These are phyloP conservation scores for Zonotrichia leucophrys DNA, from an alignment of 2,113 vertebrate species.

Conservation along the genomic window DNA sequence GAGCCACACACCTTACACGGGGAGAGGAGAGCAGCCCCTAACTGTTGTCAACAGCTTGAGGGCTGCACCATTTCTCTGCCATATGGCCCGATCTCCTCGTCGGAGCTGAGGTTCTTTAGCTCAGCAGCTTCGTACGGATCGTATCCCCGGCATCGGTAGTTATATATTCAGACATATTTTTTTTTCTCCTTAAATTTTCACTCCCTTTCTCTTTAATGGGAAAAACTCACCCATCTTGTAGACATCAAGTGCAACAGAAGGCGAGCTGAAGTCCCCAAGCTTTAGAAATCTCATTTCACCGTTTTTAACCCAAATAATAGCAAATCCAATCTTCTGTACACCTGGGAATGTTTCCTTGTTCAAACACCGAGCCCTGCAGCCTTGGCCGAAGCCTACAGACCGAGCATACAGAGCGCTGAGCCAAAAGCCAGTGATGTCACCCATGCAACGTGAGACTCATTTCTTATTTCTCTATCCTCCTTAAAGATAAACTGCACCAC, in stretches of 20 bases:
- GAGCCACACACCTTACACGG: constrained; percentile 29
- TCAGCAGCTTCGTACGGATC: constrained; percentile 17
- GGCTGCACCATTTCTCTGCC: constrained; percentile 67
- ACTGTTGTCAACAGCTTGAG: constrained; percentile 62
- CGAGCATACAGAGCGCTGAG: constrained; percentile 75
- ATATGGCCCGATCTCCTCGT: constrained; percentile 45
- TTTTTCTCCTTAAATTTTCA: constrained; percentile 27
- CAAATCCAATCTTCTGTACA: constrained; percentile 56
- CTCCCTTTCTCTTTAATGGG: constrained; percentile 45
- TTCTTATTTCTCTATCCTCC: constrained; percentile 86
- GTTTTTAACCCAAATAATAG: constrained; percentile 61
- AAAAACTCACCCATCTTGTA: constrained; percentile 60
- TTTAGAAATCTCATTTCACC: constrained; percentile 64
- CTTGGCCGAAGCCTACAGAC: constrained; percentile 78
- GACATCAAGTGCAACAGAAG: constrained; percentile 33
- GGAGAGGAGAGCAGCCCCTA: constrained; percentile 30
- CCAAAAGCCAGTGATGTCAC: constrained; percentile 90
- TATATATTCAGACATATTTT: constrained; percentile 22
- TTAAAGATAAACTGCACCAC: constrained; percentile 86
- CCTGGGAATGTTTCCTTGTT: constrained; percentile 70
- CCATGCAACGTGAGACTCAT: constrained; percentile 88
- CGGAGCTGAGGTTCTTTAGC: constrained; percentile 19
- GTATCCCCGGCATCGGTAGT: constrained; percentile 23
- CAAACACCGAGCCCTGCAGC: constrained; percentile 79
- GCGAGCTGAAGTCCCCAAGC: constrained; percentile 54